These are phyloP conservation scores for Ochotona curzoniae DNA, from an alignment of 2,113 vertebrate species.

Conservation along the genomic window DNA sequence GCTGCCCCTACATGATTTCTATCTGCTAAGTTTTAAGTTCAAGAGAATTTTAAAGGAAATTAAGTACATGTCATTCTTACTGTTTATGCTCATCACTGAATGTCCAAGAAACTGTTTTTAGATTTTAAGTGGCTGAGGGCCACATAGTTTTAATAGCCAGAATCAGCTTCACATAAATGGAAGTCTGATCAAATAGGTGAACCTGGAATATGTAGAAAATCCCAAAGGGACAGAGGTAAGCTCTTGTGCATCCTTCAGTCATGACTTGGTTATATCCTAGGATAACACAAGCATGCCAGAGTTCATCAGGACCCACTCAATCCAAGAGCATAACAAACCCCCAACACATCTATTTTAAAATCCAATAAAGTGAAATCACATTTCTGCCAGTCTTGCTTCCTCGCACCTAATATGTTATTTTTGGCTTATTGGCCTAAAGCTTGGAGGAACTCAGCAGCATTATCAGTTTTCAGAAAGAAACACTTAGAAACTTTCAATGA, in stretches of 20 bases:
- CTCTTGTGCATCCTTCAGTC: background rate
- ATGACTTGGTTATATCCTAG: background rate
- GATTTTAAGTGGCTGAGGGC: background rate
- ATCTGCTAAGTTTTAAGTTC: conserved; percentile 38
- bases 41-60: conserved; percentile 42
- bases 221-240: background rate
- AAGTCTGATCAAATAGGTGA: background rate
- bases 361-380: background rate
- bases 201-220: background rate
- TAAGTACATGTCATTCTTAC: background rate
- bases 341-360: background rate
- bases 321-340: background rate
- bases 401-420: conserved; percentile 27
- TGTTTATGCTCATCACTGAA: background rate
- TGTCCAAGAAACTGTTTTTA: background rate
- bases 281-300: background rate
- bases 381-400: background rate
- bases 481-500: background rate
- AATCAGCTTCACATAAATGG: background rate
- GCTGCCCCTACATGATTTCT: too few relatives aligned
- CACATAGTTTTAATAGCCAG: background rate
- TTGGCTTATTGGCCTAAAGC: conserved; percentile 28
- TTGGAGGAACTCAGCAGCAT: conserved; percentile 1
- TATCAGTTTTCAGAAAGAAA: conserved; percentile 38
- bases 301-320: background rate